phyloP scores from a whole-genome alignment of 2,888 invertebrate species.

The Brassicogethes aeneus region DNA sequence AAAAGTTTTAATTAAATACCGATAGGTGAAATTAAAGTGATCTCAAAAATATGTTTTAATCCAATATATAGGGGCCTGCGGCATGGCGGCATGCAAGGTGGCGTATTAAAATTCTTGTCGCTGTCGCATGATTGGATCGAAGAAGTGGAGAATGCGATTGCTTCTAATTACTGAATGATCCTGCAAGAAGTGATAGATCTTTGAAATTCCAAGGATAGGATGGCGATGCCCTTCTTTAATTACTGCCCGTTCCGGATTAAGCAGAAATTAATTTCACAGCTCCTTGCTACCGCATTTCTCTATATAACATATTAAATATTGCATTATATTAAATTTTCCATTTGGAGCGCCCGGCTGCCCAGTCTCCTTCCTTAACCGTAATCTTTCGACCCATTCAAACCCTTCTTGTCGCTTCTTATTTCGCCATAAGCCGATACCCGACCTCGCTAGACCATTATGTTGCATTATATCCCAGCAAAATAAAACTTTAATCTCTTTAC shows the following conservation, averaged over 20 bases:
- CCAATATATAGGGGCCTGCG: neutral
- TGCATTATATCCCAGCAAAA: neutral
- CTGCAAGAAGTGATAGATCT: conserved; percentile 40
- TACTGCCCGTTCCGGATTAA: conserved; percentile 42
- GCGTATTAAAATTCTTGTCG: conserved; percentile 20
- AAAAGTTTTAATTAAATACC: too few relatives aligned
- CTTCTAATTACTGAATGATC: conserved; percentile 26
- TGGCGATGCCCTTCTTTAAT: conserved; percentile 36
- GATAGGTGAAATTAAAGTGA: too few relatives aligned
- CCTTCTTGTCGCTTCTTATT: conserved; percentile 3
- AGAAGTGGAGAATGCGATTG: conserved; percentile 28
- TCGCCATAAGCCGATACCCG: neutral
- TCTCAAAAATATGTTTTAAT: too few relatives aligned
- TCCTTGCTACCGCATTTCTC: conserved; percentile 28
- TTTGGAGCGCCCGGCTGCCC: conserved; percentile 21
- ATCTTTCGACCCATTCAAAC: conserved; percentile 24
- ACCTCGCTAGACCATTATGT: neutral
- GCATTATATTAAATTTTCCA: conserved; percentile 41
- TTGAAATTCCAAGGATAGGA: conserved; percentile 33
- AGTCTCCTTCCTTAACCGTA: conserved; percentile 14
- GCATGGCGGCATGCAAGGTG: neutral
- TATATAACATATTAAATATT: conserved; percentile 42
- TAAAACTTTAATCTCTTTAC: neutral
- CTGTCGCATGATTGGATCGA: conserved; percentile 16
- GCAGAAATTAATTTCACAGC: conserved; percentile 40